Percentiles rank a stretch among this genome's conserved stretches.
These are phyloP conservation scores for Microctonus hyperodae DNA, from an alignment of 2,888 invertebrate genomes.

Conservation along the genomic window DNA sequence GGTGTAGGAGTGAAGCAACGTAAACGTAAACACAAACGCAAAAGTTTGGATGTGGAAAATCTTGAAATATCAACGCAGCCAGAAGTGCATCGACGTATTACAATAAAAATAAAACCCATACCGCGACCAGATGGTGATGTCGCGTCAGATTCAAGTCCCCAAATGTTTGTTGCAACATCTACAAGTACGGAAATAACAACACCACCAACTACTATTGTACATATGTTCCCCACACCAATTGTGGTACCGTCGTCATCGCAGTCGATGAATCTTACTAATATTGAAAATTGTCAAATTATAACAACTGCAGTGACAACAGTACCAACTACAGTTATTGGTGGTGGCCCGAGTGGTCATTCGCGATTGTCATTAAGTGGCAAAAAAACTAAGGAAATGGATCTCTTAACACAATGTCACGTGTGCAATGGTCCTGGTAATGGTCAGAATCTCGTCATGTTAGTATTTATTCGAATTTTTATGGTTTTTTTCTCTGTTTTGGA, in stretches of 20 bases:
- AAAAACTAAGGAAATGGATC: slow-evolving; percentile 61
- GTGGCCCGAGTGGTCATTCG: slow-evolving; percentile 36
- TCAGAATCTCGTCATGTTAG: slow-evolving; percentile 75
- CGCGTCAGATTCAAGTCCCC: slow-evolving; percentile 71
- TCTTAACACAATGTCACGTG: slow-evolving; percentile 72
- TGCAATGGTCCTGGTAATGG: slow-evolving; percentile 70
- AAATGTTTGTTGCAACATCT: slow-evolving; percentile 70
- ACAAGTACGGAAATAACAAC: slow-evolving; percentile 58
- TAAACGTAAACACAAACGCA: slow-evolving; percentile 83
- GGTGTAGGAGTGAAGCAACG: slow-evolving; percentile 70
- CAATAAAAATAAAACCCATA: slow-evolving; percentile 84
- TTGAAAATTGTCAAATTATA: slow-evolving; percentile 39
- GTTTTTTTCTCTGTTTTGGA: neutral
- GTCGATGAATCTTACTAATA: slow-evolving; percentile 43
- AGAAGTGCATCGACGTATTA: slow-evolving; percentile 74
- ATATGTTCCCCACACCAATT: slow-evolving; percentile 41
- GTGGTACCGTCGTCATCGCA: slow-evolving; percentile 48
- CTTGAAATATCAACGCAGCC: slow-evolving; percentile 63
- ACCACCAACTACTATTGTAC: slow-evolving; percentile 50
- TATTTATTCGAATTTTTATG: slow-evolving; percentile 31
- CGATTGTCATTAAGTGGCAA: slow-evolving; percentile 49
- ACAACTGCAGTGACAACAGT: slow-evolving; percentile 36
- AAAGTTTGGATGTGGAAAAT: slow-evolving; percentile 72
- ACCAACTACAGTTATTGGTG: slow-evolving; percentile 41
- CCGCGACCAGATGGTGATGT: slow-evolving; percentile 79